Percentiles rank a stretch among this genome's conserved stretches.
Conservation (phyloP, 2,888 invertebrate genomes). For the Aphidoletes aphidimyza region DNA sequence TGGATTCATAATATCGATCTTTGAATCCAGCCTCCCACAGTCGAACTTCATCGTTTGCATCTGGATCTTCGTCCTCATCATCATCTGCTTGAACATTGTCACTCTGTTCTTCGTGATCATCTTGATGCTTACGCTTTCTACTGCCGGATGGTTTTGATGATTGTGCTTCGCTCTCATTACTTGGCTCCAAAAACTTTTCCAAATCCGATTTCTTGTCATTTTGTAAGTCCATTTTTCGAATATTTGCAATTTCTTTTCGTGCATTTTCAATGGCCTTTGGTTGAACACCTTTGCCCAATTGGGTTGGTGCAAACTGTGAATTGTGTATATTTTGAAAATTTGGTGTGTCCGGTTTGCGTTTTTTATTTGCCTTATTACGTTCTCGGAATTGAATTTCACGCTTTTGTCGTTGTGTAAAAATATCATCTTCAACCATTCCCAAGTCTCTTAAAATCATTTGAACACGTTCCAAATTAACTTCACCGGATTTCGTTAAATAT, state of each 20-base stretch:
- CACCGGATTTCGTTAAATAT: conserved; percentile 93
- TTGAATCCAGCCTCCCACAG: conserved; percentile 98
- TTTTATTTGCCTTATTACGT: conserved; percentile 78
- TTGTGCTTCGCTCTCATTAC: conserved; percentile 59
- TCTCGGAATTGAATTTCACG: conserved; percentile 85
- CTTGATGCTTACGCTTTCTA: conserved; percentile 30
- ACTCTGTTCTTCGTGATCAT: conserved; percentile 64
- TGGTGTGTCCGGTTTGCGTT: conserved; percentile 70
- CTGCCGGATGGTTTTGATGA: conserved; percentile 47
- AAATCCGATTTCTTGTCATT: conserved; percentile 60
- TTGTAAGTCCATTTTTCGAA: conserved; percentile 70
- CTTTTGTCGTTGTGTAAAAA: conserved; percentile 91
- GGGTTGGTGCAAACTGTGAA: conserved; percentile 81
- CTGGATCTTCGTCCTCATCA: conserved; percentile 75
- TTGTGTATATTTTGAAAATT: conserved; percentile 77
- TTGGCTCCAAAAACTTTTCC: conserved; percentile 69
- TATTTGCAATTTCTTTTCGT: conserved; percentile 75
- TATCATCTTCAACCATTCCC: conserved; percentile 95
- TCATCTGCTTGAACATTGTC: conserved; percentile 64
- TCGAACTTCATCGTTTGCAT: conserved; percentile 87
- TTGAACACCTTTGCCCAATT: conserved; percentile 70
- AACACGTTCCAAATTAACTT: conserved; percentile 91
- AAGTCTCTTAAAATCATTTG: conserved; percentile 95
- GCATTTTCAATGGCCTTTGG: conserved; percentile 73
- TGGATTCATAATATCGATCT: conserved; percentile 95